These are phyloP conservation scores for Heliconius charithonia DNA, from an alignment of 2,888 invertebrate genomes.

Conservation along the genomic window DNA sequence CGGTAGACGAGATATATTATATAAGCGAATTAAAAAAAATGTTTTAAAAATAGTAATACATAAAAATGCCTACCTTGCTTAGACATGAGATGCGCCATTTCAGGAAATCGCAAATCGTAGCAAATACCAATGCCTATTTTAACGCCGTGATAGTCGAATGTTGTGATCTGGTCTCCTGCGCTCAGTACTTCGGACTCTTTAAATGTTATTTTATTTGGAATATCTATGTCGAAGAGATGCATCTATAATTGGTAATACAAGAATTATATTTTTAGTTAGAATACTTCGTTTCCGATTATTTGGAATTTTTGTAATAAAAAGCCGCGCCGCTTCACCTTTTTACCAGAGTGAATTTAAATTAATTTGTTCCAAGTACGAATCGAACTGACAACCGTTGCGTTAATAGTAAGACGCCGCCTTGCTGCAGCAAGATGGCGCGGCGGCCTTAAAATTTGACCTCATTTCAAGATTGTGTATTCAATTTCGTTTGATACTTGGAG, in stretches of 20 bases:
- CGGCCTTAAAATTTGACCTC: no score
- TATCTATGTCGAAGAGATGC: slow-evolving; percentile 98
- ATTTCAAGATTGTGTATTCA: no score
- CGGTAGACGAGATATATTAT: no score
- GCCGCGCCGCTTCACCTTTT: background rate
- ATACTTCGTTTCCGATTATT: background rate
- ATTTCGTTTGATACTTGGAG: no score
- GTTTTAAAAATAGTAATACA: no score
- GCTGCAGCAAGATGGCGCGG: no score
- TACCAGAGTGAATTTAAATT: no score
- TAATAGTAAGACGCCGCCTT: no score
- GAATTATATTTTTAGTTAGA: background rate
- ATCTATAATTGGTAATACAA: slow-evolving; percentile 80
- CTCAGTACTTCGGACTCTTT: slow-evolving; percentile 94
- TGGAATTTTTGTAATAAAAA: background rate
- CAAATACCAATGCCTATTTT: slow-evolving; percentile 97
- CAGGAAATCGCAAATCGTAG: slow-evolving; percentile 96
- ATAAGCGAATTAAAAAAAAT: no score
- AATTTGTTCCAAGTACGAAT: no score
- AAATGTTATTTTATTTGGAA: slow-evolving; percentile 95
- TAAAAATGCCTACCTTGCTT: slow-evolving; percentile 69
- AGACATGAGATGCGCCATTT: slow-evolving; percentile 91
- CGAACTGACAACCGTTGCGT: no score
- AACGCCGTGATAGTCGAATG: slow-evolving; percentile 87
- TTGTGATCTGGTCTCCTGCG: slow-evolving; percentile 89